Evolutionary conservation across 2,888 invertebrate species (phyloP), one percentile per base, ranked within the genome.

Genomic region (Mystacides longicornis): DNA sequence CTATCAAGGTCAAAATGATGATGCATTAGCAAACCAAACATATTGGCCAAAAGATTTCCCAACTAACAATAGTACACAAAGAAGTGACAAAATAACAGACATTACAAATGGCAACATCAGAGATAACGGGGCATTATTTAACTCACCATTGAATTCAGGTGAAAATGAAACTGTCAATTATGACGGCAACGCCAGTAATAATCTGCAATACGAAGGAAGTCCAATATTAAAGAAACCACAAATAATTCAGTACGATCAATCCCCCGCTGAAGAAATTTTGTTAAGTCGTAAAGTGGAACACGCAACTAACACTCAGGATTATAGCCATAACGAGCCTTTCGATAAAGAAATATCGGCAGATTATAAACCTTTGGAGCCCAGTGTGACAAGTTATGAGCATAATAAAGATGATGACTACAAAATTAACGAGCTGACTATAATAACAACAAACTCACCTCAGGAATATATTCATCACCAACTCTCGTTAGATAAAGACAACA

Each of bases 321-420:
- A 11, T 3, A 21, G 4, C 11, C 21, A 19, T 3, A 45, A 20
- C 5, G 20, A 20, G 18, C 27, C 43, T 1, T 23, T 19, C 5
- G 37, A 31, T 16, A 48, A 49, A 23, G 49, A 54, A 22, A 19
- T 54, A 23, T n/a, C 14, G 3, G 21, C 4, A 14, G 19, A 42
- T 37, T 37, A 33, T 3, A 53, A 49, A n/a, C 42, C 53, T 11
- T 2, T 45, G 22, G 74, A 75, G 43, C 68, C 72, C 42, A 77
- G 69, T 60, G 74, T 72, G 55, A 68, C 70, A 58, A 67, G 68
- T 54, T 68, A 67, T 42, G 9, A 27, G 11, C 19, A 55, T 18
- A 5, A 11, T 37, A 18, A 22, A 20, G 33, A 55, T 3, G 37
- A 27, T 43, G 18, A 46, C 20, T 20, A 46, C 20, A 48, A 48